Percentiles rank a stretch among this genome's conserved stretches.
Conservation (phyloP, 1,140 invertebrate genomes). For the Drosophila novamexicana region DNA sequence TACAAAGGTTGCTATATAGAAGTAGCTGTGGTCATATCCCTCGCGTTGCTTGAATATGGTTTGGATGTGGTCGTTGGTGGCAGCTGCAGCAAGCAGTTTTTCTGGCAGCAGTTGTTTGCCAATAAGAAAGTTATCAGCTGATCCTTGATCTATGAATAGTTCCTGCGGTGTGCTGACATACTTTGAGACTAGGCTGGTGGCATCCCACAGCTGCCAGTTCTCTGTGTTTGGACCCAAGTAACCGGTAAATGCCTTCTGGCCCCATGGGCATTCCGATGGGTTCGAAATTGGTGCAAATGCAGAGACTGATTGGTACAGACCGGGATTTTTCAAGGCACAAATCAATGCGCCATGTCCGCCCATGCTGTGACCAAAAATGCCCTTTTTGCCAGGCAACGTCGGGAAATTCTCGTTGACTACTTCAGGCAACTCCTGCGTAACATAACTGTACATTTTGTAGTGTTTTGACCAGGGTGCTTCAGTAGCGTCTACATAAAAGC, state of each 20-base stretch:
- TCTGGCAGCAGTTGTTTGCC: constrained; percentile 93
- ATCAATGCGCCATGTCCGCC: constrained; percentile 98
- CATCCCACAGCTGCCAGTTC: constrained; percentile 95
- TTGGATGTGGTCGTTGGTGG: constrained; percentile 89
- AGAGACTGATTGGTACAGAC: constrained; percentile 94
- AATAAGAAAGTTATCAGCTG: constrained; percentile 92
- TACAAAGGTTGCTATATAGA: constrained; percentile 96
- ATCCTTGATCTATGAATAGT: constrained; percentile 95
- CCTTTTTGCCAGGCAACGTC: constrained; percentile 87
- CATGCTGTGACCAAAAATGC: constrained; percentile 97
- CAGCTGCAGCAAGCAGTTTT: constrained; percentile 90
- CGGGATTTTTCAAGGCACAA: constrained; percentile 96
- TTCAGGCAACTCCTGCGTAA: constrained; percentile 94
- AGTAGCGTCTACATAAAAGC: constrained; percentile 98
- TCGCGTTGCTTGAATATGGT: constrained; percentile 92
- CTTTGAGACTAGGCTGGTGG: constrained; percentile 91
- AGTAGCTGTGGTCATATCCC: constrained; percentile 98
- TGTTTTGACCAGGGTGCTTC: constrained; percentile 96
- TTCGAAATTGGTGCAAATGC: constrained; percentile 99
- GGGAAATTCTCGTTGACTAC: constrained; percentile 92
- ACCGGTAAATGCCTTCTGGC: constrained; percentile 93
- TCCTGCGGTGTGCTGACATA: constrained; percentile 94
- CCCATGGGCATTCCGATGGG: constrained; percentile 94
- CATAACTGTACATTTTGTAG: constrained; percentile 98
- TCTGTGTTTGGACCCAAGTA: constrained; percentile 91